Evolutionary conservation across 2,888 invertebrate species (phyloP), one percentile per base, ranked within the genome.

Genomic region (Drosophila mayaguana): DNA sequence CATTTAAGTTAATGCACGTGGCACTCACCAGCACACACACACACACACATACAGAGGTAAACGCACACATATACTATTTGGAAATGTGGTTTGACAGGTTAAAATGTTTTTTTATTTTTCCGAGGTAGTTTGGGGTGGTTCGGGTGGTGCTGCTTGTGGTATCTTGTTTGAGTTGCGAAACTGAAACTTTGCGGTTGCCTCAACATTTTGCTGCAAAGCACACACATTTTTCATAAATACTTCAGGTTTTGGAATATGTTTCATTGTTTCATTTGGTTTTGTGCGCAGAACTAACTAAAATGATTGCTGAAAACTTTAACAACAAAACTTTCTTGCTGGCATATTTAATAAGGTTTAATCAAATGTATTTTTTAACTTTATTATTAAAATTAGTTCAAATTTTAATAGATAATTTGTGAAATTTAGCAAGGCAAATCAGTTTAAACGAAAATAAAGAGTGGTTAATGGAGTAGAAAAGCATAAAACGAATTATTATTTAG

Each of bases 1-100:
- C 89, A 84, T 84, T 84, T 84, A 89, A 89, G 71, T 84, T 84
- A 87, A 84, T 85, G 84, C 88, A 89, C 85, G 75, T 84, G 85
- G 80, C 68, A 73, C 76, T 68, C 82, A 57, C 79, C 71, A 63
- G 54, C 62, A 66, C 60, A 71, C 50, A 68, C 56, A 59, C 46
- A 60, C 28, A 48, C 34, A 55, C 18, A 53, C 36, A 22, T 34
- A 53, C 53, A 48, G n/a, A n/a, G n/a, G n/a, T n/a, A n/a, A 28
- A 28, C 38, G 46, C n/a, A 22, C 22, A 38, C 53, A 38, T 34
- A 38, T 34, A 54, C 53, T 69, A 70, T 76, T 56, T 71, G 56
- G 55, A 76, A 75, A 72, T 76, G 71, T 65, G 72, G 80, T 64
- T 79, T 63, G 64, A 64, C 72, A 64, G 66, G 61, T 72, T 79